Conservation (phyloP, 1,140 invertebrate species). For the Oedothorax gibbosus region DNA sequence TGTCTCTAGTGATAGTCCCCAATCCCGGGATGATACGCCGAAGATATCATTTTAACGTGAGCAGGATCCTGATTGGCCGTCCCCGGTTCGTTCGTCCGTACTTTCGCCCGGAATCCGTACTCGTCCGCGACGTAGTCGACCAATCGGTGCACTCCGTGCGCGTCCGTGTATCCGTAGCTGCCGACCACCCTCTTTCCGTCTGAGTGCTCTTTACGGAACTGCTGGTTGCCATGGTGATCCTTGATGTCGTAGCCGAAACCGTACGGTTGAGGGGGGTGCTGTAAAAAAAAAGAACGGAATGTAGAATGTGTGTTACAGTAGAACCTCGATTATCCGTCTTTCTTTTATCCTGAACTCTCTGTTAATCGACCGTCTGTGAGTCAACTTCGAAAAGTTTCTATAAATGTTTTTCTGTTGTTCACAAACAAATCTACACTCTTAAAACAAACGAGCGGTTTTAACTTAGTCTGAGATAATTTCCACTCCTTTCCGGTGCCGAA, state of each 20-base stretch:
- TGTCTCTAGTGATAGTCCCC: slow-evolving; percentile 2
- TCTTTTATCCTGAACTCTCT: too few relatives aligned
- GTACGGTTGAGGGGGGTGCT: slow-evolving; percentile 62
- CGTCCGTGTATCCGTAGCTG: slow-evolving; percentile 56
- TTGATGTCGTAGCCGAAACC: slow-evolving; percentile 58
- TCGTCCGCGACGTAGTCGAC: slow-evolving; percentile 61
- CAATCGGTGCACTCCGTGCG: slow-evolving; percentile 43
- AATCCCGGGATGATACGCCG: slow-evolving; percentile 12
- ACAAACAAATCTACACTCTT: too few relatives aligned
- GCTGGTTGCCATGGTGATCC: slow-evolving; percentile 61
- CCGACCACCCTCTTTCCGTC: slow-evolving; percentile 61
- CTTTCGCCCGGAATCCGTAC: slow-evolving; percentile 51
- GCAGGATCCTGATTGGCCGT: slow-evolving; percentile 67
- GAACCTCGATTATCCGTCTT: neutral
- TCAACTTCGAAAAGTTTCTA: too few relatives aligned
- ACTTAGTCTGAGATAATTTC: too few relatives aligned
- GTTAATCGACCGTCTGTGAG: too few relatives aligned
- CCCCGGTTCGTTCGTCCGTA: slow-evolving; percentile 64
- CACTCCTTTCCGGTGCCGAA: too few relatives aligned
- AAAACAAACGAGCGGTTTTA: too few relatives aligned
- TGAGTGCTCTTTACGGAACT: slow-evolving; percentile 58
- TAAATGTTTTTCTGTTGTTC: too few relatives aligned
- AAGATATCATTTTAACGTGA: slow-evolving; percentile 60
- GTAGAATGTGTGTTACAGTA: neutral
- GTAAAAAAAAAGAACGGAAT: neutral